These are phyloP conservation scores for Drosophila littoralis DNA, from an alignment of 1,140 invertebrate genomes.

Conservation along the genomic window DNA sequence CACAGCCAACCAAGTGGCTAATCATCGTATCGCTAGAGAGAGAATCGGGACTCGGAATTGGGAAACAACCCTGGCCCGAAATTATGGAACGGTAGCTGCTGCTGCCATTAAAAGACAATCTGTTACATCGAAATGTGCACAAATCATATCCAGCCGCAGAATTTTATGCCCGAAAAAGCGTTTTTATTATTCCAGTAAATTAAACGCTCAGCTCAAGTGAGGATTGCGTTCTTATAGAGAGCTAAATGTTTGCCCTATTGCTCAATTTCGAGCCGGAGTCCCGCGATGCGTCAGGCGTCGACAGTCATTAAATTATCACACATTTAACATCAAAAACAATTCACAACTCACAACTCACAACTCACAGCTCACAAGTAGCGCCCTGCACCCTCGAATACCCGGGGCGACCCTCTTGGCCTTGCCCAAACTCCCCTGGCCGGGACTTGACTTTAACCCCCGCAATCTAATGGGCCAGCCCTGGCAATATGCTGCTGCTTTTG, in stretches of 20 bases:
- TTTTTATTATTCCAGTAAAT: slow-evolving; percentile 83
- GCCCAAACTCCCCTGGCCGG: slow-evolving; percentile 8
- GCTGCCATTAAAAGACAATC: slow-evolving; percentile 76
- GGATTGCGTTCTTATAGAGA: slow-evolving; percentile 38
- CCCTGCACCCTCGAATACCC: slow-evolving; percentile 31
- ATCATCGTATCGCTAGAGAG: slow-evolving; percentile 15
- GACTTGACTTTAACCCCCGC: slow-evolving; percentile 70
- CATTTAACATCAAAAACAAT: slow-evolving; percentile 84
- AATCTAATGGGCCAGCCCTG: slow-evolving; percentile 32
- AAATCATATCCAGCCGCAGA: slow-evolving; percentile 72
- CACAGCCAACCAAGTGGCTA: slow-evolving; percentile 26
- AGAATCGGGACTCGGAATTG: slow-evolving; percentile 1
- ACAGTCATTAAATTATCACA: slow-evolving; percentile 84
- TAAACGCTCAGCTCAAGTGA: slow-evolving; percentile 61
- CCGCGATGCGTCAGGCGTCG: slow-evolving; percentile 67
- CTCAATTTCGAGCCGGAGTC: slow-evolving; percentile 34
- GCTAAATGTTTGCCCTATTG: slow-evolving; percentile 7
- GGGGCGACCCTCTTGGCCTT: slow-evolving; percentile 23
- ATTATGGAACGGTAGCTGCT: slow-evolving; percentile 17
- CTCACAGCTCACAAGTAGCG: slow-evolving; percentile 18
- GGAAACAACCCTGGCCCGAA: slow-evolving; percentile 14
- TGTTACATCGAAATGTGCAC: slow-evolving; percentile 80
- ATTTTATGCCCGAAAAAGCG: slow-evolving; percentile 79
- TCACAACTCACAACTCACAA: slow-evolving; percentile 59
- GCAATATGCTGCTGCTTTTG: not conserved